These are phyloP conservation scores for Sebastes iracundus DNA, from an alignment of 2,797 vertebrate species.

Conservation along the genomic window DNA sequence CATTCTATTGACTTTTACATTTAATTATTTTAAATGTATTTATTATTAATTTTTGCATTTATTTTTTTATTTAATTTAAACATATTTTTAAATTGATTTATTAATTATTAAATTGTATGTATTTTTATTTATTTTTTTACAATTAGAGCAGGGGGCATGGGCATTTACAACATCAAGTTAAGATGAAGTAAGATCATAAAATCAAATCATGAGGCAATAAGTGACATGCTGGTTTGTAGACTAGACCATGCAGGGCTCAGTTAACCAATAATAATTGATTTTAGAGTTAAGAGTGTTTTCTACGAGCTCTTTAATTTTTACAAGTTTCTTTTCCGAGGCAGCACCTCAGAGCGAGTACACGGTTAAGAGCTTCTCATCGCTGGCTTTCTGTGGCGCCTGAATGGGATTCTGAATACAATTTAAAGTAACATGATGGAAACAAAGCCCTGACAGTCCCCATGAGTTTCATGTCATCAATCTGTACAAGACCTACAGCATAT, in stretches of 20 bases:
- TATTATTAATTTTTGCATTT: too few relatives aligned
- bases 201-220: background rate
- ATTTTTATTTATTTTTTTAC: too few relatives aligned
- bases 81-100: too few relatives aligned
- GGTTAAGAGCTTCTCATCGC: background rate
- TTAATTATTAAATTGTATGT: too few relatives aligned
- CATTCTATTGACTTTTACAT: too few relatives aligned
- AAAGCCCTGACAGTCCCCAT: background rate
- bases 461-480: background rate
- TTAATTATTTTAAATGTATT: too few relatives aligned
- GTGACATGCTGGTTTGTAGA: background rate
- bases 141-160: too few relatives aligned
- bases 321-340: background rate
- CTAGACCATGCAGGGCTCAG: background rate
- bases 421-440: background rate
- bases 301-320: background rate
- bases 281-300: background rate
- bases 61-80: too few relatives aligned
- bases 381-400: background rate
- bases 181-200: background rate
- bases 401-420: background rate
- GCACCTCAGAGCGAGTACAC: background rate
- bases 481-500: background rate
- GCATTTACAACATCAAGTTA: background rate
- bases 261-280: background rate